Evolutionary conservation across 2,113 vertebrate species (phyloP).

Genomic region (Sinocyclocheilus anshuiensis): DNA sequence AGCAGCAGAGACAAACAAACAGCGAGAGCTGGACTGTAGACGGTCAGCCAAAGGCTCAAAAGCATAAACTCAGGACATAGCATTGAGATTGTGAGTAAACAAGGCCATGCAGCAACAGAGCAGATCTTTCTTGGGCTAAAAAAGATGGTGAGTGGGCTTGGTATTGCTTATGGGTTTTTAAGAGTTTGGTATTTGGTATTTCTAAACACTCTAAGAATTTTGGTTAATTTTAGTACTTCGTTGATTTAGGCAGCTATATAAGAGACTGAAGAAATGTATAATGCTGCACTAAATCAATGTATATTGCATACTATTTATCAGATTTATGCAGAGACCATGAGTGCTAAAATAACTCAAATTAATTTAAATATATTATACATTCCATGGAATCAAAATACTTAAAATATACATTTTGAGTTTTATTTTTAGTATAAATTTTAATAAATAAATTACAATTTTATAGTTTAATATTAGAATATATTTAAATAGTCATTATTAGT

Average conservation of each 20-base stretch:
- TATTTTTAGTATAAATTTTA: background rate
- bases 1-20: constrained; percentile 46
- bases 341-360: background rate
- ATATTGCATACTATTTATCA: background rate
- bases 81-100: constrained; percentile 24
- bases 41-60: constrained; percentile 43
- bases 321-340: background rate
- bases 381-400: background rate
- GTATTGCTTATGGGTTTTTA: background rate
- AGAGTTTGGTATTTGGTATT: background rate
- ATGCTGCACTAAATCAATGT: background rate
- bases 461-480: background rate
- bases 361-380: background rate
- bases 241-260: background rate
- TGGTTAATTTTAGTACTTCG: background rate
- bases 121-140: constrained; percentile 21
- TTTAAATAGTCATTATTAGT: background rate
- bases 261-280: background rate
- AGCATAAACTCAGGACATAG: constrained; percentile 46
- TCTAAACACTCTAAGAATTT: background rate
- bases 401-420: background rate
- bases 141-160: constrained; percentile 55
- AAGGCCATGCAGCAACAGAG: constrained; percentile 38
- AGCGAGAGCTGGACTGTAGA: constrained; percentile 35
- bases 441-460: background rate